phyloP scores from a whole-genome alignment of 2,888 invertebrate species.

The Serrognathus titanus region DNA sequence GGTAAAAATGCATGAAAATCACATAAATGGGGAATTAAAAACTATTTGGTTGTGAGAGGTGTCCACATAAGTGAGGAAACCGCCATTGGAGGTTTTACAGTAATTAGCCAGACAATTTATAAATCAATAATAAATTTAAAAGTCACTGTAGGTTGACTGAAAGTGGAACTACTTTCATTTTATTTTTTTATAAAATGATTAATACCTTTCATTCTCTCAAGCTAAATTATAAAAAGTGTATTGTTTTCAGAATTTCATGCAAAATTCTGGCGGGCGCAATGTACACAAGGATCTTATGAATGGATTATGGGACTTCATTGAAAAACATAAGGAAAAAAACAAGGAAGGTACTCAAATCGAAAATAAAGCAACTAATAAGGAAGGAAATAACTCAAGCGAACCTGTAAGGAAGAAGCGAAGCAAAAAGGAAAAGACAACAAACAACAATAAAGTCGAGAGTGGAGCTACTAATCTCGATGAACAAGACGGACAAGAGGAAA shows the following conservation, averaged over 20 bases:
- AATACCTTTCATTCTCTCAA: too few relatives aligned
- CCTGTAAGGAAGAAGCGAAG: slow-evolving; percentile 31
- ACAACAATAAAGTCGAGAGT: slow-evolving; percentile 31
- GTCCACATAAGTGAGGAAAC: too few relatives aligned
- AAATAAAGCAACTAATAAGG: slow-evolving; percentile 33
- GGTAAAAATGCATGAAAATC: too few relatives aligned
- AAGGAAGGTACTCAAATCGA: slow-evolving; percentile 6
- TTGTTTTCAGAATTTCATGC: slow-evolving; percentile 61
- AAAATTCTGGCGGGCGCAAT: slow-evolving; percentile 57
- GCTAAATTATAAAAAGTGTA: neutral
- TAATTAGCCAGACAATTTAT: too few relatives aligned
- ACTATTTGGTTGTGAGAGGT: too few relatives aligned
- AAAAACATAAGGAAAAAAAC: slow-evolving; percentile 35
- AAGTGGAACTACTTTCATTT: too few relatives aligned
- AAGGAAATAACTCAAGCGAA: slow-evolving; percentile 53
- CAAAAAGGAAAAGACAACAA: slow-evolving; percentile 52
- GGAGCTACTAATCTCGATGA: too few relatives aligned
- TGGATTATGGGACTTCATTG: slow-evolving; percentile 62
- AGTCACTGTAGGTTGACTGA: too few relatives aligned
- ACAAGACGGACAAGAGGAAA: slow-evolving; percentile 28
- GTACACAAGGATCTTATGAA: slow-evolving; percentile 58
- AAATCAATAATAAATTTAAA: too few relatives aligned
- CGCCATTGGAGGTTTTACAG: too few relatives aligned
- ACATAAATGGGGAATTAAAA: too few relatives aligned
- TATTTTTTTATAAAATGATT: too few relatives aligned